These are phyloP conservation scores for Cygnus buccinator DNA, from an alignment of 2,113 vertebrate species.

Conservation along the genomic window DNA sequence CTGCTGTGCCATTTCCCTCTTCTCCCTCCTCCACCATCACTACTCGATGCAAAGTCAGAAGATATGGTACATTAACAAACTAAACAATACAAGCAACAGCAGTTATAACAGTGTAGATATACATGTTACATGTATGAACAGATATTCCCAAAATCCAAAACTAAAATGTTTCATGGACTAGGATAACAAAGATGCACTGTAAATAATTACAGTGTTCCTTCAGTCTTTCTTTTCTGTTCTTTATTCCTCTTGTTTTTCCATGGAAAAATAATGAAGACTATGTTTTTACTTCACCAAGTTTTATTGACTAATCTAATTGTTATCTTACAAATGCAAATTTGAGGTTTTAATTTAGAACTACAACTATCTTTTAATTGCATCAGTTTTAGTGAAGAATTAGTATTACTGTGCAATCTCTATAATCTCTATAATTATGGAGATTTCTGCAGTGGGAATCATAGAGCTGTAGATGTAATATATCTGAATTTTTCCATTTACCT, in stretches of 20 bases:
- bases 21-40: neutral
- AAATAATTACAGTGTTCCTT: slow-evolving; percentile 7
- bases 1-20: neutral
- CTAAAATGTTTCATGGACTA: neutral
- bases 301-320: slow-evolving; percentile 76
- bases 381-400: slow-evolving; percentile 73
- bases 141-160: slow-evolving; percentile 37
- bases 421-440: slow-evolving; percentile 74
- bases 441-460: slow-evolving; percentile 70
- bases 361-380: slow-evolving; percentile 78
- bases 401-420: slow-evolving; percentile 73
- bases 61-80: neutral
- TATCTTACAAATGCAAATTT: slow-evolving; percentile 77
- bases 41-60: neutral
- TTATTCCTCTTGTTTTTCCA: slow-evolving; percentile 36
- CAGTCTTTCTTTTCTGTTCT: neutral
- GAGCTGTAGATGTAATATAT: slow-evolving; percentile 49
- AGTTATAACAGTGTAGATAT: slow-evolving; percentile 4
- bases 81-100: neutral
- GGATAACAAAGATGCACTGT: neutral
- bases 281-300: slow-evolving; percentile 62
- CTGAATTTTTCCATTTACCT: slow-evolving; percentile 52
- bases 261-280: slow-evolving; percentile 37
- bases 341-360: slow-evolving; percentile 71
- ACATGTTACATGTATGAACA: slow-evolving; percentile 17